Evolutionary conservation across 2,888 invertebrate species (phyloP).

Genomic region (Lochmaea capreae): DNA sequence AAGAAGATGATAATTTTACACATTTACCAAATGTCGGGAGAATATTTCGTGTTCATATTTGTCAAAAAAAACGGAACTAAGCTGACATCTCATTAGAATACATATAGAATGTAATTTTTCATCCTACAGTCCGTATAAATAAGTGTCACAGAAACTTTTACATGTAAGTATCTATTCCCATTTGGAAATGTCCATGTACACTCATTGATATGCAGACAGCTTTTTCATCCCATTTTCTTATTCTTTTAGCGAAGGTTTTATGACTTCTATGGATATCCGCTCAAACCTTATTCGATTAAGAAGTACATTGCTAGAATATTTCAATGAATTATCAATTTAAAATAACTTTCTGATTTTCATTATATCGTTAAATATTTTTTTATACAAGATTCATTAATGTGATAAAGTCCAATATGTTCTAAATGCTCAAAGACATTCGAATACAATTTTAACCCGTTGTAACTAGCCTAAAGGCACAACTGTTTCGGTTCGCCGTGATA

Average conservation of each 20-base stretch:
- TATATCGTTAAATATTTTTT: too few relatives aligned
- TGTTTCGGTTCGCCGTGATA: too few relatives aligned
- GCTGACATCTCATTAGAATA: constrained; percentile 12
- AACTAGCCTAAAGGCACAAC: too few relatives aligned
- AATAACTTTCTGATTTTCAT: too few relatives aligned
- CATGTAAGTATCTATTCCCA: constrained; percentile 29
- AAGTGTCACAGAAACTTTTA: constrained; percentile 15
- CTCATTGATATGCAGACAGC: constrained; percentile 33
- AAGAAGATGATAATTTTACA: too few relatives aligned
- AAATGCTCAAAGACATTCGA: too few relatives aligned
- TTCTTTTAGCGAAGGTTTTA: constrained; percentile 17
- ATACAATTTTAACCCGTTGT: too few relatives aligned
- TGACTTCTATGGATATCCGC: constrained; percentile 22
- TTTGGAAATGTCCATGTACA: constrained; percentile 26
- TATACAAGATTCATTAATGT: too few relatives aligned
- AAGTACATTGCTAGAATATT: constrained; percentile 30
- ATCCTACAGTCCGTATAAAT: constrained; percentile 15
- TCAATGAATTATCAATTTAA: constrained; percentile 18
- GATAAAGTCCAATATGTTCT: too few relatives aligned
- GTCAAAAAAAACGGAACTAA: background rate
- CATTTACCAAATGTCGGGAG: too few relatives aligned
- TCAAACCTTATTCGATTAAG: constrained; percentile 22
- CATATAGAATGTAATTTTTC: constrained; percentile 12
- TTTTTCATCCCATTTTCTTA: constrained; percentile 27
- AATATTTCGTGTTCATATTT: background rate